A percentile compares a stretch with the other conserved stretches of the same genome.
These are phyloP conservation scores for Patella depressa DNA, from an alignment of 2,888 invertebrate genomes.

Conservation along the genomic window DNA sequence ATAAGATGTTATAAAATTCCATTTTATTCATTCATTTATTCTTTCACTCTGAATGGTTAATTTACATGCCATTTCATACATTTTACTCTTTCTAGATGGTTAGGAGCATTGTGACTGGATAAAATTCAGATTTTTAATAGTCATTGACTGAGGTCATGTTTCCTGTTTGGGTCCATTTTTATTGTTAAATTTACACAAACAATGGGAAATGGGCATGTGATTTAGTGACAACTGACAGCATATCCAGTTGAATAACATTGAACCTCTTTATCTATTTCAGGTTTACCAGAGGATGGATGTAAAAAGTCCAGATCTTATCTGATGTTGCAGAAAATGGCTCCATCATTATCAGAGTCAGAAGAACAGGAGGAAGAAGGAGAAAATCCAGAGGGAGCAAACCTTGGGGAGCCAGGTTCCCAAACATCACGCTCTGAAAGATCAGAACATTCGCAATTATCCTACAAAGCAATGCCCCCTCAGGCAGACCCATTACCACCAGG, in stretches of 20 bases:
- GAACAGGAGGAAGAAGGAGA: slow-evolving; percentile 50
- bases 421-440: slow-evolving; percentile 41
- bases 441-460: slow-evolving; percentile 66
- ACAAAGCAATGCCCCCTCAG: slow-evolving; percentile 66
- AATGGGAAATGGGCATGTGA: background rate
- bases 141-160: too few species aligned
- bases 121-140: too few species aligned
- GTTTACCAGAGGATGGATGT: slow-evolving; percentile 59
- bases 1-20: too few species aligned
- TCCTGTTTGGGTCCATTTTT: too few species aligned
- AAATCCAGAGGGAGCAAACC: slow-evolving; percentile 40
- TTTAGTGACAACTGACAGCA: background rate
- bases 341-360: slow-evolving; percentile 41
- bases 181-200: too few species aligned
- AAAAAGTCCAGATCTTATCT: slow-evolving; percentile 63
- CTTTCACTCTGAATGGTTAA: too few species aligned
- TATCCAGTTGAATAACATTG: background rate
- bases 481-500: slow-evolving; percentile 65
- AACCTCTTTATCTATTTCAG: slow-evolving; percentile 36
- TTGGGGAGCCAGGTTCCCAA: slow-evolving; percentile 38
- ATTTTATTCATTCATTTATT: too few species aligned
- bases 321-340: slow-evolving; percentile 51
- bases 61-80: too few species aligned
- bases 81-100: too few species aligned
- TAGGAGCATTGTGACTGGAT: too few species aligned